Conservation (phyloP, 2,113 vertebrate species). For the Alligator sinensis region DNA sequence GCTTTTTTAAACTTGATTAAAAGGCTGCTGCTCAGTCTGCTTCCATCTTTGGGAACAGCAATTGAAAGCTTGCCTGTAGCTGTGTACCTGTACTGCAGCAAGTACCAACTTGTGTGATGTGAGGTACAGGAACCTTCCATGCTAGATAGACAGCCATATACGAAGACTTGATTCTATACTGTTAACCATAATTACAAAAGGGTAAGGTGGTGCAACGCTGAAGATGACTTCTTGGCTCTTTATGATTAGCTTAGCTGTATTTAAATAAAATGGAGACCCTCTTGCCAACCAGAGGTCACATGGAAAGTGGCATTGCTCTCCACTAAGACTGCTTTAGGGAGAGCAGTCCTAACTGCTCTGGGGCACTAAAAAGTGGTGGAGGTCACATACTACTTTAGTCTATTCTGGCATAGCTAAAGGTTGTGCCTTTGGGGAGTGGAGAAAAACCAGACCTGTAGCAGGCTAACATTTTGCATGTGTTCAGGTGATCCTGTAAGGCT, state of each 20-base stretch:
- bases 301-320: accelerated
- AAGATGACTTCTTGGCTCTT: slow-evolving; percentile 37
- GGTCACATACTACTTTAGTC: neutral
- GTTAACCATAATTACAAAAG: neutral
- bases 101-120: neutral
- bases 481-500: neutral
- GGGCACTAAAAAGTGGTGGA: neutral
- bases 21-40: neutral
- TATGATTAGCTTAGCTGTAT: neutral
- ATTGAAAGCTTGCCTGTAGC: neutral
- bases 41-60: neutral
- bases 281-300: neutral
- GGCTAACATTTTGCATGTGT: neutral
- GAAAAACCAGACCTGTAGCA: neutral
- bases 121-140: accelerated
- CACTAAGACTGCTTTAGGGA: accelerated
- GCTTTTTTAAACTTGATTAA: too few species aligned
- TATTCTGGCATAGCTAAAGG: neutral
- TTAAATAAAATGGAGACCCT: neutral
- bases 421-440: neutral
- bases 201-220: neutral
- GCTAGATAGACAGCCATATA: neutral
- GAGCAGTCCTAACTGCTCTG: neutral
- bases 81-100: neutral
- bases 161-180: slow-evolving; percentile 4